Conservation (phyloP, 2,888 invertebrate species). For the Diloba caeruleocephala region DNA sequence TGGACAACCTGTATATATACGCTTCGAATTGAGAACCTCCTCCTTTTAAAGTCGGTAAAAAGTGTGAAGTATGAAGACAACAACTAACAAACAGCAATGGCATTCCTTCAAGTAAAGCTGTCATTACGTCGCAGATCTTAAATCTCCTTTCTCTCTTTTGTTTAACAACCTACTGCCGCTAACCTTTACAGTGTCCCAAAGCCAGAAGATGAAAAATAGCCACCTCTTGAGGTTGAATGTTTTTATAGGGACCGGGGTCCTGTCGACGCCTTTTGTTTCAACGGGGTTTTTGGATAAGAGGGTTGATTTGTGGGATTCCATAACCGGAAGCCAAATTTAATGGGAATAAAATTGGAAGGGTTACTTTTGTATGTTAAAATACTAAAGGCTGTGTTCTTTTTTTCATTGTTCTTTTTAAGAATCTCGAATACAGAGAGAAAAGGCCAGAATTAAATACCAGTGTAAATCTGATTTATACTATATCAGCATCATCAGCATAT, state of each 20-base stretch:
- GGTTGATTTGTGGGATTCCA: conserved; percentile 58
- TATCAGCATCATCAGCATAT: too few species aligned
- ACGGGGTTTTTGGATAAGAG: conserved; percentile 56
- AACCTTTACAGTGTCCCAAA: conserved; percentile 35
- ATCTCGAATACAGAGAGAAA: too few species aligned
- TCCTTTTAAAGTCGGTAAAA: too few species aligned
- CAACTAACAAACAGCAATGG: too few species aligned
- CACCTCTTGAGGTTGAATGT: conserved; percentile 44
- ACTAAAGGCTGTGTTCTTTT: conserved; percentile 15
- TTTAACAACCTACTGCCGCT: conserved; percentile 30
- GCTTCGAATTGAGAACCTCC: too few species aligned
- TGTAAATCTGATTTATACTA: too few species aligned
- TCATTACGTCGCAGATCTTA: too few species aligned
- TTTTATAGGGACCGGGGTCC: conserved; percentile 57
- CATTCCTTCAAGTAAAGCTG: too few species aligned
- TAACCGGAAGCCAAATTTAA: conserved; percentile 41
- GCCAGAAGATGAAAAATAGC: conserved; percentile 58
- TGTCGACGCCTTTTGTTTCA: conserved; percentile 72
- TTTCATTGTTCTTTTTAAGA: background rate
- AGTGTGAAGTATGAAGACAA: too few species aligned
- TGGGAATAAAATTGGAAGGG: conserved; percentile 30
- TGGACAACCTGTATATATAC: too few species aligned
- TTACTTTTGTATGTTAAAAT: conserved; percentile 24
- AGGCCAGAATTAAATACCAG: too few species aligned
- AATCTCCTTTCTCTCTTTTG: background rate